These are phyloP conservation scores for Delichon dasypus DNA, from an alignment of 2,797 vertebrate species.

Conservation along the genomic window DNA sequence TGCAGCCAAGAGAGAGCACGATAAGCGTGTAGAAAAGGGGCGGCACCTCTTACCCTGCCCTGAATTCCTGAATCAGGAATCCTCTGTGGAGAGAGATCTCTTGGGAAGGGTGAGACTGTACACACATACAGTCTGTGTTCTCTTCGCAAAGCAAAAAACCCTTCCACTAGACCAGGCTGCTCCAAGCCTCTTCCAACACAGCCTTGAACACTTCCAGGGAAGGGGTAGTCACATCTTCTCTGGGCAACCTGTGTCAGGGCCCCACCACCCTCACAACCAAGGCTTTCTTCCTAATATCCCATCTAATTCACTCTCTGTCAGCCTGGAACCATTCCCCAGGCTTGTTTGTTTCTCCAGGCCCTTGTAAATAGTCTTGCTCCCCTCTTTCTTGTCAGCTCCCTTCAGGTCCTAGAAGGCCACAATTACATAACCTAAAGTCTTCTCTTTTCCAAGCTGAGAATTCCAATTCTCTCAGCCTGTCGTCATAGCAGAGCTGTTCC, in stretches of 20 bases:
- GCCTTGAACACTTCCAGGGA: not conserved
- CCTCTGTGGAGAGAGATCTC: not conserved
- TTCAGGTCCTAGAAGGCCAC: not conserved
- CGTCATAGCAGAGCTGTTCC: not conserved
- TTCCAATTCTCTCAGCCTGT: not conserved
- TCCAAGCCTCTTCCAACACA: not conserved
- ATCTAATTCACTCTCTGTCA: not conserved
- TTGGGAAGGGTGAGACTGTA: not conserved
- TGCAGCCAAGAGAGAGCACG: conserved; percentile 20
- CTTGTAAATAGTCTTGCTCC: not conserved
- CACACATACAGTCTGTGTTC: fast-evolving
- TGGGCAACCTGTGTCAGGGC: not conserved
- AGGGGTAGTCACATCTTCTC: not conserved
- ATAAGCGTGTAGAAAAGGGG: not conserved
- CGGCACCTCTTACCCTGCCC: not conserved
- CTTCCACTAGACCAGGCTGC: not conserved
- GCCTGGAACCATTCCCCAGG: not conserved
- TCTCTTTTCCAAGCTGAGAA: not conserved
- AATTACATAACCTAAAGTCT: not conserved
- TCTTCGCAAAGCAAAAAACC: not conserved
- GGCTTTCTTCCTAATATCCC: not conserved
- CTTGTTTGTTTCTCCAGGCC: not conserved
- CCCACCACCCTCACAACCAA: not conserved
- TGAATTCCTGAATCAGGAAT: not conserved
- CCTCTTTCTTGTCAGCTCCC: not conserved